Evolutionary conservation across 2,797 vertebrate species (phyloP), one percentile per base, ranked within the genome.

Genomic region (Sebastes minor): DNA sequence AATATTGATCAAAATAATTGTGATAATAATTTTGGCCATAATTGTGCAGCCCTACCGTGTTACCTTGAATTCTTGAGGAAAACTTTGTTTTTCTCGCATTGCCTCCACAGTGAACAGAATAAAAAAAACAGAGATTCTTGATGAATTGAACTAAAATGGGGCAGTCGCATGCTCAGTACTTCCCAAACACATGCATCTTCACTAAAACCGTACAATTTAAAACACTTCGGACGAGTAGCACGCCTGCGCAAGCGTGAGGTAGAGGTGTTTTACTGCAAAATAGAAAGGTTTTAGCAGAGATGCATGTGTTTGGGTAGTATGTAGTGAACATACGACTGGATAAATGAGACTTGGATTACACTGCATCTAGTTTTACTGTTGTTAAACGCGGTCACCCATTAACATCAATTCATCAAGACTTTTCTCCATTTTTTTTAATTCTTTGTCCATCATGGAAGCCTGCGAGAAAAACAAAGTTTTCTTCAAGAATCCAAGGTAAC

Each of bases 21-120:
- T 49, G 0, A 49, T 20, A 0, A 2, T 20, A 0, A 49, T 20
- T n/a, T 0, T 49, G 46, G 46, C 18, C 46, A 49, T 49, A 49
- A 49, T 49, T 0, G 8, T n/a, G 46, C 46, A 49, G 18, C 0
- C 18, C 46, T 49, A 49, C 18, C 18, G 2, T 46, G 16, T 46
- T 42, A 46, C 42, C 16, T 46, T 18, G 42, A 18, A 46, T 46
- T 18, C 16, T 46, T 46, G 42, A 46, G 42, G 42, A 46, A 46
- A 46, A 42, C 35, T 38, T 38, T 14, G 35, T 38, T 38, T 38
- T 38, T 38, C 35, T 38, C 35, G 35, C 12, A 14, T 33, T n/a
- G 35, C 35, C 35, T 38, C 35, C 35, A 38, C 35, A 38, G 35
- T 38, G 35, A 38, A 38, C 12, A 0, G 35, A 42, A n/a, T n/a